Evolutionary conservation across 2,113 vertebrate genomes (phyloP).

Genomic region (Boleophthalmus pectinirostris): DNA sequence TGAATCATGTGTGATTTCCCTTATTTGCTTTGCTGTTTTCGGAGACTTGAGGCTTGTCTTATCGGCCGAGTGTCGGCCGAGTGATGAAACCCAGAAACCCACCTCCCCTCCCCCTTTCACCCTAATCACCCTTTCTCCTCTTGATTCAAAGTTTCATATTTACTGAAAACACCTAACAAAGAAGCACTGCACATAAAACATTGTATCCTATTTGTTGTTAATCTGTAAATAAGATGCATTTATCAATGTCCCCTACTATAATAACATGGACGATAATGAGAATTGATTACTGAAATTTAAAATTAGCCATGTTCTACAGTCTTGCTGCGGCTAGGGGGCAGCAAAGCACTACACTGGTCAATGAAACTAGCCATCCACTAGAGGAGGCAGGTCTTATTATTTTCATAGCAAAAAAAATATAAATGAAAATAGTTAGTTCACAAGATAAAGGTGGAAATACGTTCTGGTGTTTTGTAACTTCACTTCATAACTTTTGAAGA

Average conservation of each 20-base stretch:
- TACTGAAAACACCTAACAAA: not conserved
- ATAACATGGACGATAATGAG: not conserved
- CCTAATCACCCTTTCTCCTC: not conserved
- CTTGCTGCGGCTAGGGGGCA: constrained; percentile 60
- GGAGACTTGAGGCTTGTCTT: not conserved
- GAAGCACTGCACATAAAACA: no score
- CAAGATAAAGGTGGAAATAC: not conserved
- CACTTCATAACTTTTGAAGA: not conserved
- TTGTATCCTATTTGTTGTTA: not conserved
- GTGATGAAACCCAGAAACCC: constrained; percentile 28
- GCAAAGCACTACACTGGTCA: constrained; percentile 32
- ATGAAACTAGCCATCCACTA: not conserved
- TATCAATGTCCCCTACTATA: not conserved
- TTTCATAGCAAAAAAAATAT: not conserved
- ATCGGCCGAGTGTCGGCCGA: constrained; percentile 3
- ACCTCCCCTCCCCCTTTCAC: not conserved
- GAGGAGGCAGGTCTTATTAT: not conserved
- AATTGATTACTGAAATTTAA: not conserved
- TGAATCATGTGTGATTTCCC: not conserved
- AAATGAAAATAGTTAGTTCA: not conserved
- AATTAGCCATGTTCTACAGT: not conserved
- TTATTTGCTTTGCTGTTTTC: not conserved
- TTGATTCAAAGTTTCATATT: not conserved
- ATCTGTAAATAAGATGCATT: not conserved
- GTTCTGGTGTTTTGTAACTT: not conserved